Evolutionary conservation across 2,113 vertebrate genomes (phyloP).

Genomic region (Fregetta grallaria): DNA sequence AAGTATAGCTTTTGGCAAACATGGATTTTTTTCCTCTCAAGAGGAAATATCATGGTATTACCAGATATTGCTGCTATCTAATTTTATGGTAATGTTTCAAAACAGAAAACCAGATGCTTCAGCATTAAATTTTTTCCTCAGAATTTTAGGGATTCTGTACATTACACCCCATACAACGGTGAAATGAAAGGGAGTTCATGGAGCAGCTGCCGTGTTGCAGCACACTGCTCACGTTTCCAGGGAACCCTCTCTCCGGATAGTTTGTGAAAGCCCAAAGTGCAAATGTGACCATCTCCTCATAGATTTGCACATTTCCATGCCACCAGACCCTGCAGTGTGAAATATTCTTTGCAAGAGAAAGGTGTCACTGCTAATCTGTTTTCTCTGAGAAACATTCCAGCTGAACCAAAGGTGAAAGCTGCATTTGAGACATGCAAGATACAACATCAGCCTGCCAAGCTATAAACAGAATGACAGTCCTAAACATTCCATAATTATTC

Average conservation of each 20-base stretch:
- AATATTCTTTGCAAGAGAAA: neutral
- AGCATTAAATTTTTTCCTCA: neutral
- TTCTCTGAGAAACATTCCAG: neutral
- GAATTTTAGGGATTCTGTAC: neutral
- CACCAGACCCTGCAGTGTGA: neutral
- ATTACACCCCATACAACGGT: neutral
- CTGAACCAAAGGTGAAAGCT: neutral
- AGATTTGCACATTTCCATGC: neutral
- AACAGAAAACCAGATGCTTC: neutral
- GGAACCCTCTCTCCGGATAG: neutral
- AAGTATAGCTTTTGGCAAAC: neutral
- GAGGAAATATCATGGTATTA: too few species aligned
- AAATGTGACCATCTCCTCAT: neutral
- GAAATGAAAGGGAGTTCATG: neutral
- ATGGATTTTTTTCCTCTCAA: neutral
- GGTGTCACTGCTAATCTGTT: neutral
- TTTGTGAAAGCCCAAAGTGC: neutral
- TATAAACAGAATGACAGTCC: neutral
- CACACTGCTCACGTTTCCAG: neutral
- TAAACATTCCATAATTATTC: conserved; percentile 3
- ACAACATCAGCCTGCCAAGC: neutral
- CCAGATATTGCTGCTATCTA: neutral
- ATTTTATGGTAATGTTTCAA: neutral
- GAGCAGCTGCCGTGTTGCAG: neutral
- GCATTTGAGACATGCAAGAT: neutral